Conservation (phyloP, 2,797 vertebrate species). For the Heteromormyrus szaboi region DNA sequence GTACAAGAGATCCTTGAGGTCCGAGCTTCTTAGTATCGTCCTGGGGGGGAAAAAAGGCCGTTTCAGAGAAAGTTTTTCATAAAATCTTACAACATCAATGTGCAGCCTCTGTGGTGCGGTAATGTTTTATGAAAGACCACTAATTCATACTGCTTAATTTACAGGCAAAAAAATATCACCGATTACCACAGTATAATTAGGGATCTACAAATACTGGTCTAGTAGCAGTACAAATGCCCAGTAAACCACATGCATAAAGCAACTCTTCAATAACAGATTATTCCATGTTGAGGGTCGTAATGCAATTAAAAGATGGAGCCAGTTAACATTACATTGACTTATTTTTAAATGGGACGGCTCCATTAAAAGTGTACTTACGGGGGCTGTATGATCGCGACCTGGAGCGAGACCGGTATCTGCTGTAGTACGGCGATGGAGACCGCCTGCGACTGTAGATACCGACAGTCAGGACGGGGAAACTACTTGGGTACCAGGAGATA, state of each 20-base stretch:
- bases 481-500: neutral
- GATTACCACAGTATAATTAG: neutral
- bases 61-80: neutral
- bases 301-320: neutral
- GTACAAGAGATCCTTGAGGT: conserved; percentile 30
- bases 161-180: neutral
- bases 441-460: conserved; percentile 60
- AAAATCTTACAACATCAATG: neutral
- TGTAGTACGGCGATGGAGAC: conserved; percentile 89
- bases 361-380: conserved; percentile 62
- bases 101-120: neutral
- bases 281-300: neutral
- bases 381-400: conserved; percentile 87
- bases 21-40: conserved; percentile 50
- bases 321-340: neutral
- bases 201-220: neutral
- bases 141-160: neutral
- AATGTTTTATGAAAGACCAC: neutral
- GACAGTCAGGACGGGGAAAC: conserved; percentile 22
- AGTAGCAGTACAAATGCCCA: neutral
- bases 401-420: conserved; percentile 81
- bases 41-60: conserved; percentile 37
- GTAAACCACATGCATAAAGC: neutral
- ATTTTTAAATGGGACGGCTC: neutral
- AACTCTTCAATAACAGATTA: neutral